A percentile compares a stretch with the other conserved stretches of the same genome.
These are phyloP conservation scores for Spheniscus mendiculus DNA, from an alignment of 2,113 vertebrate genomes.

Conservation along the genomic window DNA sequence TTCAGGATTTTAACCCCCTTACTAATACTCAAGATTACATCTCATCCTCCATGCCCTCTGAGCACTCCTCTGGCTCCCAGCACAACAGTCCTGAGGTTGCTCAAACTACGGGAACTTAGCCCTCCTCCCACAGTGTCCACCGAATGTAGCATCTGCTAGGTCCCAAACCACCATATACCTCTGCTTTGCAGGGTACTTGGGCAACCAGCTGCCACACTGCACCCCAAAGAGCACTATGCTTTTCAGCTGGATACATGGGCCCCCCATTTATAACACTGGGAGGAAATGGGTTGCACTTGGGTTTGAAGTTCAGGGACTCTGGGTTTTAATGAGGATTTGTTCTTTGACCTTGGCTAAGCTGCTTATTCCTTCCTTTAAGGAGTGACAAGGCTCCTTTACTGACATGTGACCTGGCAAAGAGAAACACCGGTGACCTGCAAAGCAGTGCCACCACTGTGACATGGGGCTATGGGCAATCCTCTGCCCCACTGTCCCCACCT, in stretches of 20 bases:
- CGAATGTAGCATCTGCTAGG: accelerated
- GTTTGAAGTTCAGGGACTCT: not conserved
- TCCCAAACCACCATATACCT: not conserved
- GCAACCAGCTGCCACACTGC: not conserved
- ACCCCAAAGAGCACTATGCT: not conserved
- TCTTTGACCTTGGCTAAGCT: not conserved
- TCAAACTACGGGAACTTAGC: not conserved
- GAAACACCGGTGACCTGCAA: not conserved
- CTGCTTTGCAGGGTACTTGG: not conserved
- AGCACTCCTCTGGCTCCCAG: not conserved
- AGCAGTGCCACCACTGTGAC: not conserved
- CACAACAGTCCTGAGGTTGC: not conserved
- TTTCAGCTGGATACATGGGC: not conserved
- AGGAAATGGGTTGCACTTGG: not conserved
- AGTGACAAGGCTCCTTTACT: not conserved
- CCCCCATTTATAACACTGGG: not conserved
- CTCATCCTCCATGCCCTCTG: not conserved
- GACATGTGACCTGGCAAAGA: not conserved
- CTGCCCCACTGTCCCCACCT: not conserved
- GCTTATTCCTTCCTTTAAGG: not conserved
- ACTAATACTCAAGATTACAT: not conserved
- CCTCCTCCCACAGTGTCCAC: not conserved
- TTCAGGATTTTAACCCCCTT: not conserved
- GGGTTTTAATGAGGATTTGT: not conserved
- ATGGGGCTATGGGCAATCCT: not conserved